phyloP scores from a whole-genome alignment of 1,140 invertebrate species.

The Lysiphlebus fabarum region DNA sequence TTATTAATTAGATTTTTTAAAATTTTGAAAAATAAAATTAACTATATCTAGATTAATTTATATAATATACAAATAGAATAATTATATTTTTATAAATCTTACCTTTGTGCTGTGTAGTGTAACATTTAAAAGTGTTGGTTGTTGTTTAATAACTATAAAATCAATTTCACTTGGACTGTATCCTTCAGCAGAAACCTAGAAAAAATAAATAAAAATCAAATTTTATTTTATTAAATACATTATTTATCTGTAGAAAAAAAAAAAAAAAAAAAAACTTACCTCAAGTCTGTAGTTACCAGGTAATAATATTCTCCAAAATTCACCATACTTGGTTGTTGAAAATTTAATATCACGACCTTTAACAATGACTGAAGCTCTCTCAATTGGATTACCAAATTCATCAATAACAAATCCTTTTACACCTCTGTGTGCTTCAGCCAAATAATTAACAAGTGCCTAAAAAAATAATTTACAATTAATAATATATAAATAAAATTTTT shows the following conservation, averaged over 20 bases:
- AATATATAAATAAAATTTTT: slow-evolving; percentile 20
- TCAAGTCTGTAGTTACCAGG: slow-evolving; percentile 82
- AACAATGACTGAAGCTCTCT: slow-evolving; percentile 78
- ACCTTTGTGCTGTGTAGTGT: slow-evolving; percentile 80
- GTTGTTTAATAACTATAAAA: slow-evolving; percentile 80
- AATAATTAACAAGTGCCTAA: slow-evolving; percentile 77
- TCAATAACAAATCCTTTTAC: slow-evolving; percentile 81
- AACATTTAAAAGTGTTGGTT: slow-evolving; percentile 80
- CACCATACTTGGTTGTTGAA: slow-evolving; percentile 86
- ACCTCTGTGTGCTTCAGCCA: slow-evolving; percentile 85
- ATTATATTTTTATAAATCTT: slow-evolving; percentile 26
- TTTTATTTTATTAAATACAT: no score
- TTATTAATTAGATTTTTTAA: no score
- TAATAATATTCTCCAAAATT: slow-evolving; percentile 86
- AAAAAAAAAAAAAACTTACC: slow-evolving; percentile 52
- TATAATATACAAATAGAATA: no score
- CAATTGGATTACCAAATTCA: slow-evolving; percentile 75
- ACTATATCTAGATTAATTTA: no score
- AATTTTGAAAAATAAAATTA: no score
- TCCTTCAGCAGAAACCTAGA: slow-evolving; percentile 78
- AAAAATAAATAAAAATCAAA: slow-evolving; percentile 29
- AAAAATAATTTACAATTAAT: slow-evolving; percentile 1
- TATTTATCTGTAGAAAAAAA: no score
- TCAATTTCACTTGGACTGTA: slow-evolving; percentile 78
- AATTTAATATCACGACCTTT: slow-evolving; percentile 84